Evolutionary conservation across 2,888 invertebrate species (phyloP).

Genomic region (Pammene aurita): DNA sequence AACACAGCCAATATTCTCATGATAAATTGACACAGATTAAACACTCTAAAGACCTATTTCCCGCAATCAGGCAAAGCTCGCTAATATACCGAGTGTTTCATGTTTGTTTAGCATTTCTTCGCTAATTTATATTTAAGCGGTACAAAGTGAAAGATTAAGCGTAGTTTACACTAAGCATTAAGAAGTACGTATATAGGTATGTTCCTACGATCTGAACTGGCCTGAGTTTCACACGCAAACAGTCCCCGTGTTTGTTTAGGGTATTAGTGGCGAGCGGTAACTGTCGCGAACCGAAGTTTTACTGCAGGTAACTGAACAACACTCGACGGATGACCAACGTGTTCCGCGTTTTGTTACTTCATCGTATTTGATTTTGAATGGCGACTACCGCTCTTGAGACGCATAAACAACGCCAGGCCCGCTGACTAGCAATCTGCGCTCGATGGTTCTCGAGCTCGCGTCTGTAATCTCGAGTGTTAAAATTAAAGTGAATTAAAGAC

Average conservation of each 20-base stretch:
- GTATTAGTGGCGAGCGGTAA: slow-evolving; percentile 67
- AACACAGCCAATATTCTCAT: slow-evolving; percentile 56
- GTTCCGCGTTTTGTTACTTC: slow-evolving; percentile 40
- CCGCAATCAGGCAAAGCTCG: slow-evolving; percentile 60
- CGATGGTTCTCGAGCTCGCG: slow-evolving; percentile 59
- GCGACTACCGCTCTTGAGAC: slow-evolving; percentile 51
- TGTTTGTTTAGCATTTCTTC: slow-evolving; percentile 69
- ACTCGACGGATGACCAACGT: slow-evolving; percentile 38
- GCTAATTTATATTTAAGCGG: slow-evolving; percentile 75
- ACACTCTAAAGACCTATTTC: slow-evolving; percentile 52
- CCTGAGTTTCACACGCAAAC: slow-evolving; percentile 74
- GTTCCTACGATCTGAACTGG: slow-evolving; percentile 67
- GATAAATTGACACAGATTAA: slow-evolving; percentile 61
- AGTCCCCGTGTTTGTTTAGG: slow-evolving; percentile 61
- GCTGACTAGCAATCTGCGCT: slow-evolving; percentile 62
- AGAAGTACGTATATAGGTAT: slow-evolving; percentile 51
- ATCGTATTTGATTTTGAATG: slow-evolving; percentile 43
- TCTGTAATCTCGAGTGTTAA: slow-evolving; percentile 58
- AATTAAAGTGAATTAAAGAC: slow-evolving; percentile 79
- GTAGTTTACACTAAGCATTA: slow-evolving; percentile 69
- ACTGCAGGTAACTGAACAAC: slow-evolving; percentile 44
- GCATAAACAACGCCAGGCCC: slow-evolving; percentile 61
- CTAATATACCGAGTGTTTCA: slow-evolving; percentile 61
- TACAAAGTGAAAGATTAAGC: slow-evolving; percentile 79
- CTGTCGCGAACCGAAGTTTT: slow-evolving; percentile 61